phyloP scores from a whole-genome alignment of 2,797 vertebrate species.

The Catharus ustulatus region DNA sequence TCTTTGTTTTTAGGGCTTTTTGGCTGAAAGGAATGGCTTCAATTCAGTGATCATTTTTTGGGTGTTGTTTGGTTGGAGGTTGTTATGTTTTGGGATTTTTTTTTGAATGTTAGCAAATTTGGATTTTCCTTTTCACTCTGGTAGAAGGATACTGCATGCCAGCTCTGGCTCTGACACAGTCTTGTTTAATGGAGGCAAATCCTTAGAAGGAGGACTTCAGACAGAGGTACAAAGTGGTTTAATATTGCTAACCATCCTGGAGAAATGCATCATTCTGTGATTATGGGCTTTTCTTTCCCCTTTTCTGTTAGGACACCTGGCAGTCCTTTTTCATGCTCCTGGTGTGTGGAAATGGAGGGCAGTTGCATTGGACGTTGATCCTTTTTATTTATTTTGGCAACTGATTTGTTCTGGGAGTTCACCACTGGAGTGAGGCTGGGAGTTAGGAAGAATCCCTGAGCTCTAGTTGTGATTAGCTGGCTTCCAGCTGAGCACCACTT shows the following conservation, averaged over 20 bases:
- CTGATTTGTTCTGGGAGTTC: neutral
- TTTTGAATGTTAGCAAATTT: neutral
- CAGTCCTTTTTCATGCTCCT: neutral
- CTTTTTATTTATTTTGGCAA: neutral
- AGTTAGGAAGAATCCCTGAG: neutral
- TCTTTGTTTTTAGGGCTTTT: neutral
- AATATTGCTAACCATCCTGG: rapidly evolving
- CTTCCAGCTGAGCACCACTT: neutral
- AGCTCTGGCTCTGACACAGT: rapidly evolving
- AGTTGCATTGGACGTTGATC: rapidly evolving
- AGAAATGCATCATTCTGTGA: rapidly evolving
- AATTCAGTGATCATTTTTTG: rapidly evolving
- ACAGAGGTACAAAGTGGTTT: neutral
- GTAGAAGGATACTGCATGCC: neutral
- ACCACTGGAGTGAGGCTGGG: rapidly evolving
- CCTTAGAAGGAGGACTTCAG: neutral
- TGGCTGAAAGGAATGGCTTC: neutral
- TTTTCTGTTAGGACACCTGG: neutral
- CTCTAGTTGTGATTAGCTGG: neutral
- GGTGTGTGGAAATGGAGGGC: neutral
- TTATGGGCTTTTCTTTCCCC: neutral
- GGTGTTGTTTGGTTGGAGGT: rapidly evolving
- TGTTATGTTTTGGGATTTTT: neutral
- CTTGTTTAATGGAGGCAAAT: neutral
- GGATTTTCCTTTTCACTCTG: rapidly evolving